Base-by-base conservation (phyloP, 2,888 invertebrate species). In the Acleris cristana region DNA sequence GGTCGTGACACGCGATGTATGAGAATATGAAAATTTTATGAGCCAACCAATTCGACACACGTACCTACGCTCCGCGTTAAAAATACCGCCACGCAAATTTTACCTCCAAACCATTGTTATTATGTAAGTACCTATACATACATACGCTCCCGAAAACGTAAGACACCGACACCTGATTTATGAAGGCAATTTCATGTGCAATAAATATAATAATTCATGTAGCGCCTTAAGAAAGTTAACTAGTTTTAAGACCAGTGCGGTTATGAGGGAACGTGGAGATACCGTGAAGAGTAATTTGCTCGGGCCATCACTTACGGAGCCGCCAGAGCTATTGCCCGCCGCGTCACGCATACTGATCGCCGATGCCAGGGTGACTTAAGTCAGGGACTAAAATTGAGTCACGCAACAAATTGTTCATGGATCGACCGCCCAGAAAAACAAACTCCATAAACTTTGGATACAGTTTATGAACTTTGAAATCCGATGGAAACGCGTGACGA, bases 1-100 rank as follows among this genome's bases (percentile, higher is more conserved):
- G 72, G 64, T 74, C 72, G 67, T 73, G 73, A 72, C 71, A 73
- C 69, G 68, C 70, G 67, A 71, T 65, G 66, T 70, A 78, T 69
- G 71, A 71, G 71, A 72, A 72, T 76, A 73, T 76, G 73, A 74
- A 74, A 75, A 70, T 70, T 71, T 70, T 55, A 65, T 66, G 66
- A 63, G 65, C 12, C 30, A 51, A 53, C 61, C 65, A 52, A 69
- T 69, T 69, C 65, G 62, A 62, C 65, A 69, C 69, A 69, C 69
- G 69, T 69, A 69, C 54, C 30, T 30, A 65, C 26, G 49, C 53
- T 55, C 60, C 45, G 61, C 61, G 60, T 60, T 69, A 69, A 69
- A 65, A 65, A 61, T 62, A 61, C 61, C 26, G 58, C 52, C 58
- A 62, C 61, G 53, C 69, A 62, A 62, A 62, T 62, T 54, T 48